Evolutionary conservation across 37 sponge, comb jelly and placozoan species (phyloP).

Genomic region (Aplysina aerophoba): DNA sequence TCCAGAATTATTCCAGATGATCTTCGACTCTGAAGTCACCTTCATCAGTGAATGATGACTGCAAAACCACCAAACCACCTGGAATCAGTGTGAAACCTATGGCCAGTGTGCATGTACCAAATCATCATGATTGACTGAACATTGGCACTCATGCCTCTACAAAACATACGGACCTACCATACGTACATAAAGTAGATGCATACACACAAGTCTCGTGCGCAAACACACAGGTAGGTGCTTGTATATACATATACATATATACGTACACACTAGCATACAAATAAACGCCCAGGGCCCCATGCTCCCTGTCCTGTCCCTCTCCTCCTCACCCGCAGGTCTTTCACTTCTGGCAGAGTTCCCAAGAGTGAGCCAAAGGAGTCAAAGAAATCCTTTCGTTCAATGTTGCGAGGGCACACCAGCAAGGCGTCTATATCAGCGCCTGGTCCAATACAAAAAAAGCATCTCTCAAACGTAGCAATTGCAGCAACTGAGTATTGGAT

Average conservation of each 20-base stretch:
- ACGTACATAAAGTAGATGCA: background rate
- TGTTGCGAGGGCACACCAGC: slow-evolving; percentile 93
- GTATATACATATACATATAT: slow-evolving; percentile 13
- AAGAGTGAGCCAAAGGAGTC: slow-evolving; percentile 80
- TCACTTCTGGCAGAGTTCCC: slow-evolving; percentile 61
- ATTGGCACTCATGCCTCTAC: too few relatives aligned
- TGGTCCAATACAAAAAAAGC: background rate
- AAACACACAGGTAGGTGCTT: background rate
- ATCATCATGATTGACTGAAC: too few relatives aligned
- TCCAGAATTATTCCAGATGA: background rate
- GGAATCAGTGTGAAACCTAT: too few relatives aligned
- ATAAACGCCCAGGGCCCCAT: background rate
- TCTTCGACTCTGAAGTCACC: background rate
- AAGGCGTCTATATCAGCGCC: slow-evolving; percentile 99
- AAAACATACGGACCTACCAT: too few relatives aligned
- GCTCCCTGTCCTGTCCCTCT: background rate
- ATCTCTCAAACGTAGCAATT: background rate
- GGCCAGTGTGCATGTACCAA: too few relatives aligned
- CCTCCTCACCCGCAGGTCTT: slow-evolving; percentile 78
- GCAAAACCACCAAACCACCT: too few relatives aligned
- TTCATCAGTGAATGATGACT: too few relatives aligned
- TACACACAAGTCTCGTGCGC: background rate
- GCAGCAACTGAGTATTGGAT: background rate
- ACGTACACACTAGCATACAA: slow-evolving; percentile 22
- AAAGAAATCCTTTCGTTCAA: slow-evolving; percentile 93